Conservation (phyloP, 2,888 invertebrate species). For the Drosophila diplacantha region DNA sequence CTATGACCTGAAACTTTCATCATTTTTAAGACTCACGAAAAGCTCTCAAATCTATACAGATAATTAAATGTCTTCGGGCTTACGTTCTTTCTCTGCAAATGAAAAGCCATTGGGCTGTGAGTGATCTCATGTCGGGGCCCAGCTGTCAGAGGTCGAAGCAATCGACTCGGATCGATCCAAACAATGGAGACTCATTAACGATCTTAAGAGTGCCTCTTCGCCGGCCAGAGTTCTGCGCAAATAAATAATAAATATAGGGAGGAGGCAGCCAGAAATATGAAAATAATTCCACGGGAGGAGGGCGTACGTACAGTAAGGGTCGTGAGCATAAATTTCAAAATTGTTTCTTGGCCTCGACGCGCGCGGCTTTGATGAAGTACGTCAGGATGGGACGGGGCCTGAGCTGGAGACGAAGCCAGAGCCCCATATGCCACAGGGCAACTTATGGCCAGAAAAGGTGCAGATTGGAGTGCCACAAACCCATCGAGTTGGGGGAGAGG, state of each 20-base stretch:
- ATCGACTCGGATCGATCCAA: constrained; percentile 27
- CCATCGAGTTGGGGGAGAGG: constrained; percentile 14
- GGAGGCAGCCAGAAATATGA: constrained; percentile 22
- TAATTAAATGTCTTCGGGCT: constrained; percentile 24
- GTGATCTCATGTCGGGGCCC: constrained; percentile 37
- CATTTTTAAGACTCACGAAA: constrained; percentile 29
- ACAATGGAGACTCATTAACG: constrained; percentile 51
- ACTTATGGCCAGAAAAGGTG: constrained; percentile 47
- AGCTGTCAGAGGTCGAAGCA: constrained; percentile 43
- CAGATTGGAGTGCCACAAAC: constrained; percentile 36
- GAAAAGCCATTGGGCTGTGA: constrained; percentile 32
- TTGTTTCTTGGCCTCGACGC: constrained; percentile 53
- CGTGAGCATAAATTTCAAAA: constrained; percentile 71
- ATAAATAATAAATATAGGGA: constrained; percentile 26
- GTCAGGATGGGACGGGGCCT: constrained; percentile 10
- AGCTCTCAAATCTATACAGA: not conserved
- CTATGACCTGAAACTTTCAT: constrained; percentile 17
- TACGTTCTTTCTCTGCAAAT: constrained; percentile 8
- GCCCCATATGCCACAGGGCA: constrained; percentile 70
- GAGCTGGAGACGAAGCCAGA: constrained; percentile 30
- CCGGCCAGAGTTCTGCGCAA: constrained; percentile 23
- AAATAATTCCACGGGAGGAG: constrained; percentile 25
- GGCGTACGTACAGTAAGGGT: constrained; percentile 51
- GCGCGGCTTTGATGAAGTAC: constrained; percentile 64
- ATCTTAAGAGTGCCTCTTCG: constrained; percentile 25